A percentile compares a stretch with the other conserved stretches of the same genome.
Conservation (phyloP, 1,140 invertebrate genomes). For the Hormaphis cornu region DNA sequence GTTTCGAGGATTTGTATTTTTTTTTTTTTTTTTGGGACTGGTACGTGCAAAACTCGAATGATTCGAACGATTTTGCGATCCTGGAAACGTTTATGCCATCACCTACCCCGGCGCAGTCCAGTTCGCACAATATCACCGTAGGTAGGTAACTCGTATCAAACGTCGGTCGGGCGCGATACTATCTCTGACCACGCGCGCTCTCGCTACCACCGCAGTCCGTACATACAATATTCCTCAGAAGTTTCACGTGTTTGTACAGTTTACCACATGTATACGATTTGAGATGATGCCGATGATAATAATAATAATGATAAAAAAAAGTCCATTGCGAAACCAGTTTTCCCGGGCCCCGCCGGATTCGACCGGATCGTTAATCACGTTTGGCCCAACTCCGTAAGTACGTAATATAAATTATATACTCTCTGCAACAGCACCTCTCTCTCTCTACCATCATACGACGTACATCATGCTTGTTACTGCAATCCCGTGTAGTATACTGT, state of each 20-base stretch:
- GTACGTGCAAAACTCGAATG: too few species aligned
- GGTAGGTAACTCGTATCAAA: too few species aligned
- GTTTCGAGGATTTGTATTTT: too few species aligned
- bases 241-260: neutral
- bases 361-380: constrained; percentile 1
- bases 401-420: neutral
- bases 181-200: neutral
- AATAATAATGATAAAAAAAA: neutral
- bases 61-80: too few species aligned
- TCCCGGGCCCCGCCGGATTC: neutral
- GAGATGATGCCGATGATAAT: neutral
- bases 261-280: neutral
- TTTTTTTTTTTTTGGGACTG: too few species aligned
- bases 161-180: too few species aligned
- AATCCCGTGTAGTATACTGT: neutral
- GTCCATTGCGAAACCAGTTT: constrained; percentile 6
- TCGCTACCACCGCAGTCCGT: neutral
- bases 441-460: too few species aligned
- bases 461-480: neutral
- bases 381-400: neutral
- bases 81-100: too few species aligned
- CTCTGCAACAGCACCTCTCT: too few species aligned
- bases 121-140: too few species aligned
- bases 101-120: too few species aligned
- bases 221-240: too few species aligned